Conservation (phyloP, 2,113 vertebrate genomes). For the Carassius gibelio region DNA sequence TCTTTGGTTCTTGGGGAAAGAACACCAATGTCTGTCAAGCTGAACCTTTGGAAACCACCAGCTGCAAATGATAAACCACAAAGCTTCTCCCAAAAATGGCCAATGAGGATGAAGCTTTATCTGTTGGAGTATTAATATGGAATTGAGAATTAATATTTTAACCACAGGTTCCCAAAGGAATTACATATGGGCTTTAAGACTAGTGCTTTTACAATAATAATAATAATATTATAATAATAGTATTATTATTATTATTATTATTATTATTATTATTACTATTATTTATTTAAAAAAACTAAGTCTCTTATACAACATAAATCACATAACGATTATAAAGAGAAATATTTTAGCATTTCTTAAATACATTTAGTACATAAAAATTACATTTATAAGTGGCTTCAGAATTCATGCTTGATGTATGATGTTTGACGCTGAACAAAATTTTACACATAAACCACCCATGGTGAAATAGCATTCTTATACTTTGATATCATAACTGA, state of each 20-base stretch:
- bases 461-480: not conserved
- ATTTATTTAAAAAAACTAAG: not conserved
- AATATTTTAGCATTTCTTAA: no score
- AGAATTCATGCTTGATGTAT: not conserved
- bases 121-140: not conserved
- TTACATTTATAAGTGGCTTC: not conserved
- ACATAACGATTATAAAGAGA: not conserved
- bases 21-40: slow-evolving; percentile 27
- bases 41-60: slow-evolving; percentile 11
- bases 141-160: not conserved
- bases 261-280: not conserved
- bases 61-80: not conserved
- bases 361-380: not conserved
- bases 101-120: not conserved
- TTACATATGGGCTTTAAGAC: not conserved
- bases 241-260: no score
- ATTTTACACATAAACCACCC: not conserved
- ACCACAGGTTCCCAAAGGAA: not conserved
- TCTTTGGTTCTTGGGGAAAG: slow-evolving; percentile 22
- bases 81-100: not conserved
- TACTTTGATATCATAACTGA: not conserved
- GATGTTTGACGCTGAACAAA: not conserved
- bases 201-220: not conserved
- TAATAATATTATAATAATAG: no score
- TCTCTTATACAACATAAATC: not conserved